These are phyloP conservation scores for Desmophyllum pertusum DNA, from an alignment of 92 coral and sea anemone species.

Conservation along the genomic window DNA sequence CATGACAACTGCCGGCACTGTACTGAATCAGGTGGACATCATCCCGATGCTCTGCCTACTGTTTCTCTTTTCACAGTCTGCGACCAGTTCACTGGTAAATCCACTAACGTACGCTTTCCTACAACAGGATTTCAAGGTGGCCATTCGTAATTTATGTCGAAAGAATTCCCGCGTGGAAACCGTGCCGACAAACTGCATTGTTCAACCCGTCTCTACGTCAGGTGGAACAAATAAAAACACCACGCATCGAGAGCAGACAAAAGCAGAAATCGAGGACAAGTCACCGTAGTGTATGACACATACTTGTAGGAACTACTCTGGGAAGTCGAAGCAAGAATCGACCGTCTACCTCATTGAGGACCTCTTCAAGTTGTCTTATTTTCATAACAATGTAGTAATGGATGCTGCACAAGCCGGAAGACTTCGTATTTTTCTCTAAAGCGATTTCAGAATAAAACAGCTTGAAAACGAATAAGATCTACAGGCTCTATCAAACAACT, in stretches of 20 bases:
- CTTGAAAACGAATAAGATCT: too few relatives aligned
- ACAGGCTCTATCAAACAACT: too few relatives aligned
- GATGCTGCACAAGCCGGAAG: too few relatives aligned
- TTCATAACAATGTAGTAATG: too few relatives aligned
- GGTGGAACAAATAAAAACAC: neutral
- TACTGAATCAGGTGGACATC: conserved; percentile 38
- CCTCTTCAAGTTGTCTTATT: too few relatives aligned
- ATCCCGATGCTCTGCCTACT: conserved; percentile 51
- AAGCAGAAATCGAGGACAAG: neutral
- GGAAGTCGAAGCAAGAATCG: neutral
- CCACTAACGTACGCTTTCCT: conserved; percentile 71
- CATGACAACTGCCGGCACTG: conserved; percentile 55
- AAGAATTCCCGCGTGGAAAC: neutral
- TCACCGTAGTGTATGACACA: neutral
- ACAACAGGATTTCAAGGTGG: conserved; percentile 71
- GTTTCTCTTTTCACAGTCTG: conserved; percentile 66
- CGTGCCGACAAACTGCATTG: neutral
- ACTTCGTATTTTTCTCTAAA: too few relatives aligned
- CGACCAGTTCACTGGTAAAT: conserved; percentile 67
- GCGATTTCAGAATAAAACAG: too few relatives aligned
- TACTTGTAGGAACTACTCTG: neutral
- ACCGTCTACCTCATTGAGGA: too few relatives aligned
- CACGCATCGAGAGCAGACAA: neutral
- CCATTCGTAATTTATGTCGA: conserved; percentile 17
- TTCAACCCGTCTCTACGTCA: neutral